phyloP scores from a whole-genome alignment of 1,140 invertebrate species.

The Tetranychus urticae region DNA sequence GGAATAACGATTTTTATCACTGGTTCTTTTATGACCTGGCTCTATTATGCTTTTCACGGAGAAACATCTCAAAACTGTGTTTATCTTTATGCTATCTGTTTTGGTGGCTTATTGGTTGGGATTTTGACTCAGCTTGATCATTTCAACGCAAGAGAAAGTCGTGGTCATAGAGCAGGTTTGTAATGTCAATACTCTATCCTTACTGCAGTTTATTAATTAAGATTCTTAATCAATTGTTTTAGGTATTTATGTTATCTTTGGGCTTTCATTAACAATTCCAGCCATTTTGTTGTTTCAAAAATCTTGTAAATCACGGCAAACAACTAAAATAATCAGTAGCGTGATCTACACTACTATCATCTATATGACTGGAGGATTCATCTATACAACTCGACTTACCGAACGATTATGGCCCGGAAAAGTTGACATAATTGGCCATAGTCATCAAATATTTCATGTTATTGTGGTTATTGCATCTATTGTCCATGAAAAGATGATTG shows the following conservation, averaged over 20 bases:
- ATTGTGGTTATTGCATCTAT: constrained; percentile 47
- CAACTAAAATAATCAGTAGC: too few species aligned
- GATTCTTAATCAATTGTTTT: too few species aligned
- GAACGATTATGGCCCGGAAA: constrained; percentile 96
- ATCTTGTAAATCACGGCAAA: too few species aligned
- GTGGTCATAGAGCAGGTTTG: not conserved
- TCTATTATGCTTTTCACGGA: not conserved
- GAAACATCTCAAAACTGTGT: not conserved
- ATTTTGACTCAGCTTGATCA: not conserved
- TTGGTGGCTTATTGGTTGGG: not conserved
- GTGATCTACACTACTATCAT: constrained; percentile 48
- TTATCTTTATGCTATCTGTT: not conserved
- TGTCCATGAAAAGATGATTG: too few species aligned
- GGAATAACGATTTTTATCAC: not conserved
- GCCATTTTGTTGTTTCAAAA: too few species aligned
- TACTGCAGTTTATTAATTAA: not conserved
- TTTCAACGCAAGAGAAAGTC: not conserved
- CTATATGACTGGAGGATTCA: constrained; percentile 78
- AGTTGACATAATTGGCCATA: constrained; percentile 70
- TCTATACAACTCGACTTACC: constrained; percentile 82
- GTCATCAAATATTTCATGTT: constrained; percentile 69
- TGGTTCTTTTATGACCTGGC: not conserved
- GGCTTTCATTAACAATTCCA: too few species aligned
- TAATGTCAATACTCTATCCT: not conserved
- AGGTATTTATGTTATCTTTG: too few species aligned